phyloP scores from a whole-genome alignment of 1,140 invertebrate genomes.

The Drosophila sucinea region DNA sequence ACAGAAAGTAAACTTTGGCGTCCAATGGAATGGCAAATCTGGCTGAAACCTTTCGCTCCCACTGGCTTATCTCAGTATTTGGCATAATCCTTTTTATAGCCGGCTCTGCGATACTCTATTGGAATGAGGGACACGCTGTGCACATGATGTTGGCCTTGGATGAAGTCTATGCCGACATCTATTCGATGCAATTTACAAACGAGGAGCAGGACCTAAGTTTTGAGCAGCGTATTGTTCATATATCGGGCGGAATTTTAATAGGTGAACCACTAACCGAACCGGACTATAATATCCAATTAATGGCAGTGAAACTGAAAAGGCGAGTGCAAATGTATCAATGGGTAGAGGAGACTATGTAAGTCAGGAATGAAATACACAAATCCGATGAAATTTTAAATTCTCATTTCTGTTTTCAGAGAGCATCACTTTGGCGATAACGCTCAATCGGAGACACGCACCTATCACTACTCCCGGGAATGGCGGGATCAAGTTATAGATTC shows the following conservation, averaged over 20 bases:
- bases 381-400: background rate
- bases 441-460: conserved; percentile 84
- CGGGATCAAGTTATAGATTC: conserved; percentile 92
- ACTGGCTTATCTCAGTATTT: conserved; percentile 87
- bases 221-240: conserved; percentile 90
- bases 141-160: conserved; percentile 88
- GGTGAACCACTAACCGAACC: conserved; percentile 92
- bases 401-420: conserved; percentile 48
- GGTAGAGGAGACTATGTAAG: conserved; percentile 88
- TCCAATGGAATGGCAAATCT: conserved; percentile 79
- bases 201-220: conserved; percentile 85
- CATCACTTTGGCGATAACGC: conserved; percentile 78
- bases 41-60: conserved; percentile 85
- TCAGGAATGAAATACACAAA: background rate
- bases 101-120: conserved; percentile 87
- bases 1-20: background rate
- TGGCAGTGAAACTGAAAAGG: conserved; percentile 89
- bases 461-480: conserved; percentile 92
- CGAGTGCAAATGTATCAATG: conserved; percentile 96
- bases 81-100: conserved; percentile 85
- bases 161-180: conserved; percentile 87
- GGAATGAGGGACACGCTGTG: conserved; percentile 90
- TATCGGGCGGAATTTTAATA: conserved; percentile 88
- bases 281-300: conserved; percentile 90
- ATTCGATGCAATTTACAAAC: conserved; percentile 85